Evolutionary conservation across 1,140 invertebrate species (phyloP).

Genomic region (Phenacoccus solenopsis): DNA sequence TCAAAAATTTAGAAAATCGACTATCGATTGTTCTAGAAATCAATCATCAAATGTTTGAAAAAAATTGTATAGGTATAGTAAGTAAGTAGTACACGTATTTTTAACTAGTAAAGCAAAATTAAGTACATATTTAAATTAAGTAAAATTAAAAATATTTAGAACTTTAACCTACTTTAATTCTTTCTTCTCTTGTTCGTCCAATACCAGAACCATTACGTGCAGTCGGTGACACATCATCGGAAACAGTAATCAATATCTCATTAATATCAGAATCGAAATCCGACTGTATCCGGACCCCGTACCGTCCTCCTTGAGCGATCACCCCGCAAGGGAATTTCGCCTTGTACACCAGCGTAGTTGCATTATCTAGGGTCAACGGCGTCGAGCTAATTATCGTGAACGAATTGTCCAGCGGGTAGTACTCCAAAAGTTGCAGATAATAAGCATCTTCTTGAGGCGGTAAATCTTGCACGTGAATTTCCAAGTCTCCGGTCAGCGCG

Average conservation of each 20-base stretch:
- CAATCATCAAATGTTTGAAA: too few species aligned
- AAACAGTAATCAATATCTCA: background rate
- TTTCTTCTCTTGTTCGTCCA: background rate
- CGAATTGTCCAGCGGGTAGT: background rate
- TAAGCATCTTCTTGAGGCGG: background rate
- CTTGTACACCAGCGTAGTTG: constrained; percentile 19
- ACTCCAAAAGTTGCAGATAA: background rate
- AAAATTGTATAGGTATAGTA: too few species aligned
- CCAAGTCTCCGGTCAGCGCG: constrained; percentile 27
- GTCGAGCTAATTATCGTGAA: constrained; percentile 11
- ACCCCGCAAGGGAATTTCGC: constrained; percentile 52
- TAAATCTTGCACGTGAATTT: constrained; percentile 23
- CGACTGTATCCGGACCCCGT: constrained; percentile 25
- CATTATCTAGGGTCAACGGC: constrained; percentile 20
- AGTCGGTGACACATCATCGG: background rate
- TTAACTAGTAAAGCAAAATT: too few species aligned
- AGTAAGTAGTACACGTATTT: too few species aligned
- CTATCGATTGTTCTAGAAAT: too few species aligned
- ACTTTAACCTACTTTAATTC: background rate
- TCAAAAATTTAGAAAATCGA: too few species aligned
- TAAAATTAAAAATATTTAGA: background rate
- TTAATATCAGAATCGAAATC: constrained; percentile 3
- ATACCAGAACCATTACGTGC: background rate
- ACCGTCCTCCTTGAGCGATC: constrained; percentile 49
- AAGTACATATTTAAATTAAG: too few species aligned